Evolutionary conservation across 2,888 invertebrate genomes (phyloP), one percentile per base, ranked within the genome.

Genomic region (Chalcis sispes): DNA sequence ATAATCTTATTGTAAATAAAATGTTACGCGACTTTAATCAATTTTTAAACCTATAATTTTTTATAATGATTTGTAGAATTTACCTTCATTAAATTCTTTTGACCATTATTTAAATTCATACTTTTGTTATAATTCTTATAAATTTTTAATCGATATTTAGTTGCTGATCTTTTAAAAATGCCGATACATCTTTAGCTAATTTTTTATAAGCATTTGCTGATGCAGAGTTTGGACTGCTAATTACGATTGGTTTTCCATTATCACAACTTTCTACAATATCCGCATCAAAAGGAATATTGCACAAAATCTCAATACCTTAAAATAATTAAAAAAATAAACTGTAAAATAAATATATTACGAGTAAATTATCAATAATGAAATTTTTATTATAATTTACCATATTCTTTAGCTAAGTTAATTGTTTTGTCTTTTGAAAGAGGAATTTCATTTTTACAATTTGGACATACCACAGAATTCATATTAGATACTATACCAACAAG

Each of bases 401-500:
- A 91, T 82, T 94, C 91, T 40, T 90, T 84, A 0, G 94, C 93
- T 29, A 94, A 89, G 42, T 89, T 85, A 56, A 90, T 87, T 0
- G 93, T 94, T 36, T 92, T 92, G 75, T 92, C 90, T 1, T 95
- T 95, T 87, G 96, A 97, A 40, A 97, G 90, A 79, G 91, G 91
- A 77, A 95, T 92, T 75, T 91, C 90, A n/a, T 92, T 90, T 23
- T 93, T 92, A 87, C 97, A 98, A 29, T 94, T 92, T 0, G 93
- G 91, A 86, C 98, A 98, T 56, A 92, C 90, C 0, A 94, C 92
- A 72, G 92, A 91, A 2, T 94, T 93, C 98, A 98, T 98, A 88
- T 98, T 98, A 86, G 97, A 95, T 0, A 97, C 93, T 76, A 98
- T 87, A n/a, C 98, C 98, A 59, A 95, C 91, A 50, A 98, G 91